A percentile compares a stretch with the other conserved stretches of the same genome.
phyloP scores from a whole-genome alignment of 2,113 vertebrate species.

The Podilymbus podiceps region DNA sequence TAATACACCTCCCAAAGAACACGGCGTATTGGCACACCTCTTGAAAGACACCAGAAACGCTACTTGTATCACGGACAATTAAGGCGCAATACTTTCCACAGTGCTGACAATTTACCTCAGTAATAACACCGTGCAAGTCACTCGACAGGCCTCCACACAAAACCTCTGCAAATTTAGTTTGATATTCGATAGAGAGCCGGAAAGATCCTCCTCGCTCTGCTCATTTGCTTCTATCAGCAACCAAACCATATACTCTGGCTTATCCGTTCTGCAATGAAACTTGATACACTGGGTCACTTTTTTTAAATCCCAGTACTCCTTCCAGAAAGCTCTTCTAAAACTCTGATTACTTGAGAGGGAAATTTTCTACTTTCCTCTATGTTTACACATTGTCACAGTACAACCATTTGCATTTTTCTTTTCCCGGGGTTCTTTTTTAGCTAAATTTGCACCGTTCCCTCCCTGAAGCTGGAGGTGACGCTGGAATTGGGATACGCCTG shows the following conservation, averaged over 20 bases:
- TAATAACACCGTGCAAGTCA: background rate
- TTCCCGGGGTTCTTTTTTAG: background rate
- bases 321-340: background rate
- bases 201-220: background rate
- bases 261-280: background rate
- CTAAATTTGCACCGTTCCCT: background rate
- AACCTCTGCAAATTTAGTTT: background rate
- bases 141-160: background rate
- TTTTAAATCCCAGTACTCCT: background rate
- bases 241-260: background rate
- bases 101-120: too few relatives aligned
- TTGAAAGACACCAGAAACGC: background rate
- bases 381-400: background rate
- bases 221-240: background rate
- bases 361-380: background rate
- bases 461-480: background rate
- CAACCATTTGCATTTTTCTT: fast-evolving
- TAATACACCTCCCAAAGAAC: background rate
- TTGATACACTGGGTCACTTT: background rate
- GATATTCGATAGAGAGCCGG: background rate
- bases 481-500: background rate
- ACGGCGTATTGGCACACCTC: fast-evolving
- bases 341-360: background rate
- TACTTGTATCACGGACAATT: fast-evolving
- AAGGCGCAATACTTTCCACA: background rate